A percentile compares a stretch with the other conserved stretches of the same genome.
These are phyloP conservation scores for Rhingia campestris DNA, from an alignment of 2,888 invertebrate genomes.

Conservation along the genomic window DNA sequence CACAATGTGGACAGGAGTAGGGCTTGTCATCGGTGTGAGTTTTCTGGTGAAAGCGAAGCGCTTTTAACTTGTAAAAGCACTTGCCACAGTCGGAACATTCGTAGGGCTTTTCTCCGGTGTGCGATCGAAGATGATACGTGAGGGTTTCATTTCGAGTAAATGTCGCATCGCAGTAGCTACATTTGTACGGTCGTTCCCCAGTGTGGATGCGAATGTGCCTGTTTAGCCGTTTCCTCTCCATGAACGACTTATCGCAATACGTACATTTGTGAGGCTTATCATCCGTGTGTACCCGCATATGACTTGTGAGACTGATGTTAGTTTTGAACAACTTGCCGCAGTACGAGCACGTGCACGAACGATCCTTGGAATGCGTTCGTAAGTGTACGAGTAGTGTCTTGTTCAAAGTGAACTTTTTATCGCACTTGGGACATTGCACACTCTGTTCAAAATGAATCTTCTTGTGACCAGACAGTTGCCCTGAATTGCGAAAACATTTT, in stretches of 20 bases:
- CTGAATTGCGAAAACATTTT: conserved; percentile 66
- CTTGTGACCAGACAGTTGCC: conserved; percentile 61
- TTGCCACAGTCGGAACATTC: conserved; percentile 63
- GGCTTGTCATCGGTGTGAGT: conserved; percentile 65
- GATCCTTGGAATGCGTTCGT: conserved; percentile 67
- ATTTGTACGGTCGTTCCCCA: conserved; percentile 65
- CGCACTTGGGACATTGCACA: conserved; percentile 62
- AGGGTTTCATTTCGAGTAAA: conserved; percentile 67
- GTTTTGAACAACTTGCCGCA: conserved; percentile 62
- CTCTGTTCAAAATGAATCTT: conserved; percentile 62
- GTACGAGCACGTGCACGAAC: conserved; percentile 53
- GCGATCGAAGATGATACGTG: conserved; percentile 64
- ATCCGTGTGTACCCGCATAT: conserved; percentile 63
- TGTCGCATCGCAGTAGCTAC: conserved; percentile 60
- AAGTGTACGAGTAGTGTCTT: conserved; percentile 66
- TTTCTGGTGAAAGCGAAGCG: conserved; percentile 61
- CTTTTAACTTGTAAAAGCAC: conserved; percentile 54
- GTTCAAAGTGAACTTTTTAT: conserved; percentile 65
- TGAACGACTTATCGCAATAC: conserved; percentile 60
- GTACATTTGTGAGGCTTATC: conserved; percentile 64
- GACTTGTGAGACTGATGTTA: conserved; percentile 57
- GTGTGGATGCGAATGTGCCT: conserved; percentile 67
- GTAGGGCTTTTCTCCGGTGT: conserved; percentile 66
- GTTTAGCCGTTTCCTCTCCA: conserved; percentile 57
- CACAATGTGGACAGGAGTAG: conserved; percentile 62